Conservation (phyloP, 2,888 invertebrate species). For the Eupithecia tripunctaria region DNA sequence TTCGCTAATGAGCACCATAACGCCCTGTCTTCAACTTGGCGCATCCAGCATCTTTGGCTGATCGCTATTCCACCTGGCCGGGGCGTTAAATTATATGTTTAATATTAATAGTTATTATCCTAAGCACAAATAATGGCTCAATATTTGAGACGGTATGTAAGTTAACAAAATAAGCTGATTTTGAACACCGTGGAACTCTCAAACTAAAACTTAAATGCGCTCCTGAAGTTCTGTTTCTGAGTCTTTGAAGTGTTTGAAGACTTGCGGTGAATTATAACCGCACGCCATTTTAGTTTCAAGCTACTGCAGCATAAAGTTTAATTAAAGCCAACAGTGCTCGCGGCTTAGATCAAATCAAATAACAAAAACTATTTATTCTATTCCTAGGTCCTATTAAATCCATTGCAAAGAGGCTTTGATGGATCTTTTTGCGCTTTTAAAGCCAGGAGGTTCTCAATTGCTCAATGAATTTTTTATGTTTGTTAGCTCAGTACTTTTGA, state of each 20-base stretch:
- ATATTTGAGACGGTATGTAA: not conserved
- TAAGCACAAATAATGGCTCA: not conserved
- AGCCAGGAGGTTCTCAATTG: too few species aligned
- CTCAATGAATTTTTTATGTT: too few species aligned
- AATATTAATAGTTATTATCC: not conserved
- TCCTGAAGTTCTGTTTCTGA: not conserved
- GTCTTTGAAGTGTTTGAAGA: not conserved
- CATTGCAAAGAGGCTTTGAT: too few species aligned
- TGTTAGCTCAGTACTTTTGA: too few species aligned
- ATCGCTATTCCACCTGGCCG: too few species aligned
- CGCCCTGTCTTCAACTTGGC: too few species aligned
- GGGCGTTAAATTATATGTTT: too few species aligned
- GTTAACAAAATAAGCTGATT: not conserved
- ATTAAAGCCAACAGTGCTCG: not conserved
- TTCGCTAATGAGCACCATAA: too few species aligned
- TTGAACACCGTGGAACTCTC: not conserved
- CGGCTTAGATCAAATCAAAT: not conserved
- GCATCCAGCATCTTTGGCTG: too few species aligned
- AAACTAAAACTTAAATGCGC: not conserved
- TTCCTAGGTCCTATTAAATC: too few species aligned
- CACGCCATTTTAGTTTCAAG: not conserved
- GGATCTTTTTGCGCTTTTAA: too few species aligned
- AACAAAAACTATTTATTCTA: too few species aligned
- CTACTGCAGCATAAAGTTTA: not conserved
- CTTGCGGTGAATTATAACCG: not conserved